These are phyloP conservation scores for Mastacembelus armatus DNA, from an alignment of 2,797 vertebrate species.

Conservation along the genomic window DNA sequence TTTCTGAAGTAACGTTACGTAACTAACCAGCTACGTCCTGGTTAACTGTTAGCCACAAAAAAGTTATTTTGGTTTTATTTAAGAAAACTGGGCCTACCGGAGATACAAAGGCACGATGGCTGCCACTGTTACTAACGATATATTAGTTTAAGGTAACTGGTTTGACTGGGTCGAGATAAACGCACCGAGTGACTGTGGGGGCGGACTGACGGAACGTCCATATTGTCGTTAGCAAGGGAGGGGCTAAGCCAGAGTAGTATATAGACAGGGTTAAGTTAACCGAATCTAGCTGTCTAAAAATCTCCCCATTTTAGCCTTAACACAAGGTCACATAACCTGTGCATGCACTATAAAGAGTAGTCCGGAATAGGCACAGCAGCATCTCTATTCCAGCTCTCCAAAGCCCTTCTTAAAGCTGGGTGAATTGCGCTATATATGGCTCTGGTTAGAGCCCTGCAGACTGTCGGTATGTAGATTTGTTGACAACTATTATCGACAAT, in stretches of 20 bases:
- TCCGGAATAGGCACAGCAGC: too few relatives aligned
- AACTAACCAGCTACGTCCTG: not conserved
- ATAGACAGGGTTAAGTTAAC: not conserved
- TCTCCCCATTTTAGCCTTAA: not conserved
- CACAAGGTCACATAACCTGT: fast-evolving
- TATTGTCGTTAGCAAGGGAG: not conserved
- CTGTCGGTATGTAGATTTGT: slow-evolving; percentile 32
- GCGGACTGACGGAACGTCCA: slow-evolving; percentile 18
- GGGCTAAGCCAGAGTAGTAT: not conserved
- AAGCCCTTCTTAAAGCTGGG: fast-evolving
- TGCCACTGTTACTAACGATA: slow-evolving; percentile 7
- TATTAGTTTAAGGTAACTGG: slow-evolving; percentile 28
- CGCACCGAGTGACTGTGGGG: slow-evolving; percentile 23
- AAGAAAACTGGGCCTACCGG: slow-evolving; percentile 19
- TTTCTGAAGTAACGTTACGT: not conserved
- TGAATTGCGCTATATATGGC: not conserved
- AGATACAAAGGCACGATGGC: not conserved
- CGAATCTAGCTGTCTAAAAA: not conserved
- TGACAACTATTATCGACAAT: not conserved
- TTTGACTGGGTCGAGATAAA: not conserved
- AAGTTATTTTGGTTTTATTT: too few relatives aligned
- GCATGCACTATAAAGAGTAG: too few relatives aligned
- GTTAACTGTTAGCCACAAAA: slow-evolving; percentile 2
- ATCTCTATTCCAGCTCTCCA: fast-evolving
- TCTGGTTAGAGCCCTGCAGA: not conserved